phyloP scores from a whole-genome alignment of 2,113 vertebrate species.

The Pomatorhinus ruficollis region DNA sequence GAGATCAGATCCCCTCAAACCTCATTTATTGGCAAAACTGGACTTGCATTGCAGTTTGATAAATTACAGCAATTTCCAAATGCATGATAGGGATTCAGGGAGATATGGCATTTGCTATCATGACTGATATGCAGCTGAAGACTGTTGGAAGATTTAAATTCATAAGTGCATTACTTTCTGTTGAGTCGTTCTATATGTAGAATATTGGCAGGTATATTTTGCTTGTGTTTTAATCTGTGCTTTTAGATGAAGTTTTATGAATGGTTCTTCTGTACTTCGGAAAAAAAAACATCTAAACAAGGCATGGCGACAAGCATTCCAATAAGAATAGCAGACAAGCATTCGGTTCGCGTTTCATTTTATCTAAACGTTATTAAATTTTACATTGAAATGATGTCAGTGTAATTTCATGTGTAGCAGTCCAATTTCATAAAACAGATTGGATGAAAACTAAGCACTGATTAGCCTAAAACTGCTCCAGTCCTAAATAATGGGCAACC shows the following conservation, averaged over 20 bases:
- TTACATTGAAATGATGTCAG: not conserved
- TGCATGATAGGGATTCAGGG: not conserved
- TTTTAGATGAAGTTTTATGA: conserved; percentile 45
- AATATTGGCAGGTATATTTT: conserved; percentile 3
- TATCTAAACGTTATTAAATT: conserved; percentile 39
- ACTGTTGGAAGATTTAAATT: not conserved
- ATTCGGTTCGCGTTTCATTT: conserved; percentile 36
- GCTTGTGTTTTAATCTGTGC: not conserved
- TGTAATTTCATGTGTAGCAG: not conserved
- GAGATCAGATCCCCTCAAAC: not conserved
- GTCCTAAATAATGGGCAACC: not conserved
- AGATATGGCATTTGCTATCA: not conserved
- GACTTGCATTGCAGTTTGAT: conserved; percentile 23
- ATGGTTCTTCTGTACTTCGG: not conserved
- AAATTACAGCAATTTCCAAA: conserved; percentile 44
- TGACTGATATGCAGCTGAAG: conserved; percentile 3
- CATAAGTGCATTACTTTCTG: not conserved
- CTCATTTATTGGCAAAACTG: conserved; percentile 3
- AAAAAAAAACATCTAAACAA: not conserved
- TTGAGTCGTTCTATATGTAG: not conserved
- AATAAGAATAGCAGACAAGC: not conserved
- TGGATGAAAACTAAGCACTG: conserved; percentile 1
- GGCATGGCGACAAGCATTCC: conserved; percentile 12
- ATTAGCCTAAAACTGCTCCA: not conserved
- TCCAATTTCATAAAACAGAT: conserved; percentile 5